These are phyloP conservation scores for Macrosteles quadrilineatus DNA, from an alignment of 1,140 invertebrate species.

Conservation along the genomic window DNA sequence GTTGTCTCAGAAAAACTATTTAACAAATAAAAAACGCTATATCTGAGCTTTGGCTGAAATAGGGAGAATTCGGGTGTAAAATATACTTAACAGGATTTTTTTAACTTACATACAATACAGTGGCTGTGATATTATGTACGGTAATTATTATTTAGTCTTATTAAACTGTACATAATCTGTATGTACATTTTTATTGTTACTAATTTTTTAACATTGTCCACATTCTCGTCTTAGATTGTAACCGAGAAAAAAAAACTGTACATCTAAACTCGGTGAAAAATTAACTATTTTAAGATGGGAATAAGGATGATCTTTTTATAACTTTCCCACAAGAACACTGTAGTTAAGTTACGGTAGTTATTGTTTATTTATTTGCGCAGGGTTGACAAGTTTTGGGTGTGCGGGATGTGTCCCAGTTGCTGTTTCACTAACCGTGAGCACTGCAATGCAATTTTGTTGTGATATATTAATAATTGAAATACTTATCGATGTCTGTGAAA, in stretches of 20 bases:
- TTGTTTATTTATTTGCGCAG: neutral
- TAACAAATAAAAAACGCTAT: too few species aligned
- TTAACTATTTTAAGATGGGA: neutral
- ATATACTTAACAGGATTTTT: neutral
- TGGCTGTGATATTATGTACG: constrained; percentile 21
- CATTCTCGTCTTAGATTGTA: neutral
- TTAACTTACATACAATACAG: constrained; percentile 14
- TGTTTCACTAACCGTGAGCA: constrained; percentile 3
- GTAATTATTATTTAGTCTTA: neutral
- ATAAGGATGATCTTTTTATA: too few species aligned
- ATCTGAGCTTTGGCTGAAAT: neutral
- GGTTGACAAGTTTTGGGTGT: constrained; percentile 20
- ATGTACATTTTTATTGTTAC: neutral
- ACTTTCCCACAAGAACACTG: neutral
- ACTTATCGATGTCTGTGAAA: constrained; percentile 27
- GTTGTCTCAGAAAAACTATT: too few species aligned
- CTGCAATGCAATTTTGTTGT: constrained; percentile 29
- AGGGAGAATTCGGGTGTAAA: neutral
- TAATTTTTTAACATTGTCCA: neutral
- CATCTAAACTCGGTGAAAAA: too few species aligned
- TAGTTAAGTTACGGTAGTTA: neutral
- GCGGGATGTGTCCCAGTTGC: neutral
- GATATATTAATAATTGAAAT: constrained; percentile 25
- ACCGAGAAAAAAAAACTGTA: neutral
- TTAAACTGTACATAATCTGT: neutral